Conservation (phyloP, 2,888 invertebrate species). For the Melinaea marsaeus region DNA sequence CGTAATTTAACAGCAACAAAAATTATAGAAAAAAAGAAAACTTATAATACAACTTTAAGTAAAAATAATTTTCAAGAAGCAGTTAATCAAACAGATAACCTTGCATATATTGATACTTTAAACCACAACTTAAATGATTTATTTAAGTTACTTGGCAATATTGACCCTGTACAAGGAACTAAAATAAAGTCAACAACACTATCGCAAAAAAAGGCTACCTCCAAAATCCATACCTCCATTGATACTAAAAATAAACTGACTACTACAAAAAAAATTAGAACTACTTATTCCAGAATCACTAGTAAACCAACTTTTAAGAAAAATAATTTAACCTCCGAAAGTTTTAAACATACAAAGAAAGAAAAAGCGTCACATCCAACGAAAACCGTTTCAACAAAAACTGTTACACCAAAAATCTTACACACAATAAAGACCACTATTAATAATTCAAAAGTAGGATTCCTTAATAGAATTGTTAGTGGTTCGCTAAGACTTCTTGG, state of each 20-base stretch:
- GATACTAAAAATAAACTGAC: no score
- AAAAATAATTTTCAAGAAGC: background rate
- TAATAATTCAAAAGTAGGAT: background rate
- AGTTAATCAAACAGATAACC: conserved; percentile 6
- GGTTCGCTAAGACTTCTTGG: background rate
- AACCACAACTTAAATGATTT: conserved; percentile 40
- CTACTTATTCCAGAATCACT: no score
- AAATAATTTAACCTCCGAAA: no score
- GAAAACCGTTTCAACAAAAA: conserved; percentile 8
- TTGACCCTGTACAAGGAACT: conserved; percentile 1
- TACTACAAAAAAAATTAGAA: no score
- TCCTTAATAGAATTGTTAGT: background rate
- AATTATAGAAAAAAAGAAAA: conserved; percentile 5
- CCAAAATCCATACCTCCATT: background rate
- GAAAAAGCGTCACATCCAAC: conserved; percentile 3
- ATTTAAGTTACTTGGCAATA: conserved; percentile 36
- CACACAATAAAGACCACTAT: conserved; percentile 1
- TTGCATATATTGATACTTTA: conserved; percentile 26
- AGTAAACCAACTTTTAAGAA: no score
- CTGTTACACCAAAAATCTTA: conserved; percentile 14
- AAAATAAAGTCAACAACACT: background rate
- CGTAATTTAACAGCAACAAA: conserved; percentile 32
- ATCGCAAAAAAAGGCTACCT: background rate
- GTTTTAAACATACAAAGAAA: background rate
- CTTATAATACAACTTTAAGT: background rate